Evolutionary conservation across 1,140 invertebrate species (phyloP).

Genomic region (Saccostrea cuccullata): DNA sequence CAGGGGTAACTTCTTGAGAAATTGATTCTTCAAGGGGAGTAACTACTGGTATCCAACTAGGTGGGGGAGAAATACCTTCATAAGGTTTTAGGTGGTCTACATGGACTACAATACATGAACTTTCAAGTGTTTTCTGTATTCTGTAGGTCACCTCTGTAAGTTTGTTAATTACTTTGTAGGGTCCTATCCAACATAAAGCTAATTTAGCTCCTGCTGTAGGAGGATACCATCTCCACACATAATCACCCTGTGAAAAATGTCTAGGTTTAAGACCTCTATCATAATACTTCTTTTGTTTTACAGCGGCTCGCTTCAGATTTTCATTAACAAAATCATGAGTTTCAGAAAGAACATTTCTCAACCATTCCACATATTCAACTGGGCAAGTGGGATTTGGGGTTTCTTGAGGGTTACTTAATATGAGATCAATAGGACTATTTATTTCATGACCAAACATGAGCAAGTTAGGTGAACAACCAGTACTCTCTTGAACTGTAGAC

Average conservation of each 20-base stretch:
- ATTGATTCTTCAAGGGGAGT: too few relatives aligned
- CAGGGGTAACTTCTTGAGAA: neutral
- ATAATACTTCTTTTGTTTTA: constrained; percentile 12
- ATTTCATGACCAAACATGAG: constrained; percentile 52
- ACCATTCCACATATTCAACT: constrained; percentile 46
- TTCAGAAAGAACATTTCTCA: constrained; percentile 34
- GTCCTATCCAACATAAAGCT: constrained; percentile 52
- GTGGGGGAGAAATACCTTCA: neutral
- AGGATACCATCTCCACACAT: constrained; percentile 59
- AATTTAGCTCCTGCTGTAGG: constrained; percentile 51
- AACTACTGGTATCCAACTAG: neutral
- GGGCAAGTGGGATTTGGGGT: neutral
- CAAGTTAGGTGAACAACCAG: constrained; percentile 49
- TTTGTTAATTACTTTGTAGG: constrained; percentile 46
- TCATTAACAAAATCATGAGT: constrained; percentile 14
- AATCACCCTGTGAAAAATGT: constrained; percentile 36
- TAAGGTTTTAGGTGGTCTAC: constrained; percentile 54
- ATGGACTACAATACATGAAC: constrained; percentile 10
- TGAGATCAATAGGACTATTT: constrained; percentile 45
- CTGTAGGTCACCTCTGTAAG: constrained; percentile 19
- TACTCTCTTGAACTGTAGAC: constrained; percentile 50
- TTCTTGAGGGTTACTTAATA: neutral
- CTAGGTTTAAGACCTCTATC: neutral
- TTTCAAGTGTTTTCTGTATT: neutral
- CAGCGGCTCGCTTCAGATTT: constrained; percentile 27